Conservation (phyloP, 2,797 vertebrate genomes). For the Petrocephalus sullivani region DNA sequence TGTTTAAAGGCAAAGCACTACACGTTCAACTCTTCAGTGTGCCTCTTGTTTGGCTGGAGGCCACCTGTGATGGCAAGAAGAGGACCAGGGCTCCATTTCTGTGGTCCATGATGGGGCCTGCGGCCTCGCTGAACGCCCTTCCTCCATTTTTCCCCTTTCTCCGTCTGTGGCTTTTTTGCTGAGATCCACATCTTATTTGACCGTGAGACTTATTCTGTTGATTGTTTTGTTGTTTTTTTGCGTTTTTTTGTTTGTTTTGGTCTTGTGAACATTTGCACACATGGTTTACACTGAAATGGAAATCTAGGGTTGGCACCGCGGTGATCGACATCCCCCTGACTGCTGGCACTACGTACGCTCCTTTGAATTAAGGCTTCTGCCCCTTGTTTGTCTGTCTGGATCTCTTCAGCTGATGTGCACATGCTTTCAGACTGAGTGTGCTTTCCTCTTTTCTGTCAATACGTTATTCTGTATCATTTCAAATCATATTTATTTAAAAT, state of each 20-base stretch:
- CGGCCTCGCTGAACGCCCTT: background rate
- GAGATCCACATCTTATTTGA: background rate
- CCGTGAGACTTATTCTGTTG: background rate
- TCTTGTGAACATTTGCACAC: constrained; percentile 1
- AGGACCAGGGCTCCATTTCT: background rate
- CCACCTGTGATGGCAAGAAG: background rate
- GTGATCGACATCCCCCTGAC: background rate
- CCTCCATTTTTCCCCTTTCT: background rate
- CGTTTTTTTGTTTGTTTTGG: background rate
- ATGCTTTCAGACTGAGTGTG: constrained; percentile 44
- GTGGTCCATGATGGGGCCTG: background rate
- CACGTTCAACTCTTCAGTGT: constrained; percentile 24
- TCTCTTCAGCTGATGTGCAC: constrained; percentile 50
- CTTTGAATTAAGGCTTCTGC: constrained; percentile 15
- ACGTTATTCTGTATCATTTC: constrained; percentile 59
- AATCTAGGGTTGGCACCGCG: background rate
- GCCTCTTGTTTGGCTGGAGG: background rate
- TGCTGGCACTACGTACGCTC: constrained; percentile 30
- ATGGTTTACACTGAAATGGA: background rate
- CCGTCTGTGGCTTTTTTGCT: background rate
- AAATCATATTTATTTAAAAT: constrained; percentile 66
- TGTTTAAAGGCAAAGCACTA: constrained; percentile 27
- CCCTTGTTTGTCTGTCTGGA: background rate
- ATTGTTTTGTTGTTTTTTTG: background rate
- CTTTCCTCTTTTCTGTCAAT: constrained; percentile 54